Base-by-base conservation (phyloP, 37 sponge, comb jelly and placozoan species). In the Theonella swinhoei region DNA sequence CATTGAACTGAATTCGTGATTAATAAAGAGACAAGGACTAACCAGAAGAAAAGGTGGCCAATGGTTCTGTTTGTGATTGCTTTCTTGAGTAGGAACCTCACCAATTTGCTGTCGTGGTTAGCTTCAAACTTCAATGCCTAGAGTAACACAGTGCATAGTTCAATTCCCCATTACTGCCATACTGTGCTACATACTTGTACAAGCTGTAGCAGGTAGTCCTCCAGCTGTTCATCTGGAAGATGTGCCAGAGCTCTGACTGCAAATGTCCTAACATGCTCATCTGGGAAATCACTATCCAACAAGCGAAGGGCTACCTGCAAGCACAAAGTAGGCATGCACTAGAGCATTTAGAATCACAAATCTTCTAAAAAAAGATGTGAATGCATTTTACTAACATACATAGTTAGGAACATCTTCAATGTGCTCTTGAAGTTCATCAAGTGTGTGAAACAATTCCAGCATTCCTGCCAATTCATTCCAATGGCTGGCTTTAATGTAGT, bases 41-140 rank as follows among this genome's bases (percentile, higher is more conserved):
- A 96, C 96, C 96, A 96, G 84, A 91, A 96, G 78, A 96, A 93
- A 70, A 79, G 73, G 78, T 93, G 90, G 62, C 96, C 96, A 72
- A 93, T 84, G 20, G 39, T 71, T 40, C 93, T 96, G 80, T 88
- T 90, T 23, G 25, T 71, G 54, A 96, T 84, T 2, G 96, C 96
- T 64, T 76, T 62, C 60, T 81, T 81, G 43, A 96, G 83, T 35
- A 96, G 88, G 38, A 88, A 85, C 24, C 94, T 69, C 0, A 89
- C 91, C 66, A 96, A 71, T 19, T 90, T 78, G 70, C 81, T 86
- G 81, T 96, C 96, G 71, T 91, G 91, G 34, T 82, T 64, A 14
- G 88, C 73, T 76, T 96, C 96, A 82, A 93, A 96, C 88, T 96
- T 96, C 33, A 96, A 81, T 2, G 84, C 91, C 95, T 94, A 36